These are phyloP conservation scores for Ciconia stormi DNA, from an alignment of 2,113 vertebrate species.

Conservation along the genomic window DNA sequence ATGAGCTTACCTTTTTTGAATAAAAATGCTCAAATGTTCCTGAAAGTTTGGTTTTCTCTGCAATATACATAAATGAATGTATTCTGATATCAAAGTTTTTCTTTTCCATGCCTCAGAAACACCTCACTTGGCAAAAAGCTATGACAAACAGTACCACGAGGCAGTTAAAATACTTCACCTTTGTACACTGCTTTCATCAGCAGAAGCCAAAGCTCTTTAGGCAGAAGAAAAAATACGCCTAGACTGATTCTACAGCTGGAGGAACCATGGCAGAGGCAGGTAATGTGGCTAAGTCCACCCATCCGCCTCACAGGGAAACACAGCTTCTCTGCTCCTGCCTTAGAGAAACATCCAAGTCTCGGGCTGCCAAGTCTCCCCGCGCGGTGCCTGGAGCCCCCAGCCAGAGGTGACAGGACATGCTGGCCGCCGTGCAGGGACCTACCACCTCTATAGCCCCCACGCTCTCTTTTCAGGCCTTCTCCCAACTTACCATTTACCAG, in stretches of 20 bases:
- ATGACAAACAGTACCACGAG: not conserved
- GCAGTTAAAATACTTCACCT: not conserved
- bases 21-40: not conserved
- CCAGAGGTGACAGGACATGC: not conserved
- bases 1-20: not conserved
- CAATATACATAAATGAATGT: not conserved
- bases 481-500: not conserved
- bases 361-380: not conserved
- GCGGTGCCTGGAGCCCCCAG: not conserved
- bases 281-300: not conserved
- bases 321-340: not conserved
- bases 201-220: not conserved
- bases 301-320: not conserved
- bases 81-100: not conserved
- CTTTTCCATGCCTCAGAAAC: not conserved
- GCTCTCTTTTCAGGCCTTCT: not conserved
- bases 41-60: not conserved
- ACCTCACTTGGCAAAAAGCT: not conserved
- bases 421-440: not conserved
- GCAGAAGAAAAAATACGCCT: not conserved
- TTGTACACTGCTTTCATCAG: not conserved
- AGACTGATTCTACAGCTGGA: not conserved
- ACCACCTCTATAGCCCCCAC: not conserved
- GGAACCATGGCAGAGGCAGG: not conserved
- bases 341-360: not conserved